Base-by-base conservation (phyloP, 1,140 invertebrate species). In the Hylaeus anthracinus region DNA sequence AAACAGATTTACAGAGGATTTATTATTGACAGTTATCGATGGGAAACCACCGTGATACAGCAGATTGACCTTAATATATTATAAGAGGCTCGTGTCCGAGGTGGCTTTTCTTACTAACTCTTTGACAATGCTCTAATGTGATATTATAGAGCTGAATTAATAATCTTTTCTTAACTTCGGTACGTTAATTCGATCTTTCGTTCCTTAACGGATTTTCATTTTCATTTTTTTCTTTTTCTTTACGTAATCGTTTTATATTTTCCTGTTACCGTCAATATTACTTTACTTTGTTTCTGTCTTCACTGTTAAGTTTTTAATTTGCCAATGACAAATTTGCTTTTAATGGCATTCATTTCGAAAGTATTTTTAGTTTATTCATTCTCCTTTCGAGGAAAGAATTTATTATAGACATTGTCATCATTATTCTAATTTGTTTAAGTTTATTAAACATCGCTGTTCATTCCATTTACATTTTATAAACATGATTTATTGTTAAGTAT, bases 21-120 rank as follows among this genome's bases (percentile, higher is more conserved):
- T 93, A 93, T 92, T 91, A 91, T 91, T 91, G 90, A 92, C 91
- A 92, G 90, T 92, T 92, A 91, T 90, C 88, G 86, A 90, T 86
- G 92, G 91, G 92, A 93, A 91, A 93, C 93, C 91, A 92, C 90
- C 90, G 92, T 88, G 90, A 90, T 92, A 91, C 92, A 92, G 91
- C 91, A 89, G 88, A 92, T 92, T 92, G 88, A 92, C 92, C 90
- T 90, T 90, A 81, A 88, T 89, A 89, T 88, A 90, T 89, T 86
- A 90, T 89, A 88, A 90, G 87, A 88, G 83, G 83, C 84, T 69
- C 73, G 78, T 84, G 85, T 77, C 65, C 78, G 71, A 84, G 85
- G 75, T 87, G 85, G 85, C 85, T 87, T 86, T 79, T 63, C 71
- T 65, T 76, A 5, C 41, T n/a, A 74, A 66, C 73, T 81, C 65